Evolutionary conservation across 92 coral and sea anemone species (phyloP).

Genomic region (Chrysogorgia sp.): DNA sequence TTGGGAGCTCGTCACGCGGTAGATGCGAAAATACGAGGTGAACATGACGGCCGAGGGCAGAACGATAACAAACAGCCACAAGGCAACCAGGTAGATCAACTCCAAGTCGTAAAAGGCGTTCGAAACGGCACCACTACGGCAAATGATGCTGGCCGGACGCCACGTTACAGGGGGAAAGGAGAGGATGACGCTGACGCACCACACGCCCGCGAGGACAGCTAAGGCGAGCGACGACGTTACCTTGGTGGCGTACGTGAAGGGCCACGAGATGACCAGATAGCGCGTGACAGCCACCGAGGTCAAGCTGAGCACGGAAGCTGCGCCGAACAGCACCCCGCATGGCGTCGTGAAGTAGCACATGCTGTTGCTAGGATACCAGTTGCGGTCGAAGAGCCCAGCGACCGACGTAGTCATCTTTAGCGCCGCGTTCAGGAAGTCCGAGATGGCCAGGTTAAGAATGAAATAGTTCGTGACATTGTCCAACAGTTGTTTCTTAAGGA

Average conservation of each 20-base stretch:
- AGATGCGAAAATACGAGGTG: conserved; percentile 81
- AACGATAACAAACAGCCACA: conserved; percentile 89
- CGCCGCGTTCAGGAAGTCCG: conserved; percentile 84
- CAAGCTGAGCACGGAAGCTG: conserved; percentile 88
- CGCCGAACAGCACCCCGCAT: conserved; percentile 94
- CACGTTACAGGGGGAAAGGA: conserved; percentile 92
- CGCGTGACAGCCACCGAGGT: conserved; percentile 93
- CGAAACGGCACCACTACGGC: conserved; percentile 88
- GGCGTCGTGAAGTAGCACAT: conserved; percentile 95
- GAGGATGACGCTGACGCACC: conserved; percentile 74
- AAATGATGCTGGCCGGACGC: conserved; percentile 78
- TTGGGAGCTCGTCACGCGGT: conserved; percentile 79
- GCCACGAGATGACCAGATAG: conserved; percentile 84
- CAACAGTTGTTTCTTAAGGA: conserved; percentile 69
- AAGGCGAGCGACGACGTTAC: conserved; percentile 86
- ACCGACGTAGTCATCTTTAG: conserved; percentile 85
- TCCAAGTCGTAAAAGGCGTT: conserved; percentile 74
- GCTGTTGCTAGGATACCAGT: conserved; percentile 91
- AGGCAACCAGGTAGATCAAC: conserved; percentile 77
- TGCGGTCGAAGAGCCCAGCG: conserved; percentile 72
- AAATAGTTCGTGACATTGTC: conserved; percentile 91
- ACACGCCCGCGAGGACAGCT: conserved; percentile 73
- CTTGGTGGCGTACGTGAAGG: conserved; percentile 79
- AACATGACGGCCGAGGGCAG: conserved; percentile 80
- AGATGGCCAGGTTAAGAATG: conserved; percentile 79